A percentile compares a stretch with the other conserved stretches of the same genome.
phyloP scores from a whole-genome alignment of 2,797 vertebrate species.

The Balearica regulorum region DNA sequence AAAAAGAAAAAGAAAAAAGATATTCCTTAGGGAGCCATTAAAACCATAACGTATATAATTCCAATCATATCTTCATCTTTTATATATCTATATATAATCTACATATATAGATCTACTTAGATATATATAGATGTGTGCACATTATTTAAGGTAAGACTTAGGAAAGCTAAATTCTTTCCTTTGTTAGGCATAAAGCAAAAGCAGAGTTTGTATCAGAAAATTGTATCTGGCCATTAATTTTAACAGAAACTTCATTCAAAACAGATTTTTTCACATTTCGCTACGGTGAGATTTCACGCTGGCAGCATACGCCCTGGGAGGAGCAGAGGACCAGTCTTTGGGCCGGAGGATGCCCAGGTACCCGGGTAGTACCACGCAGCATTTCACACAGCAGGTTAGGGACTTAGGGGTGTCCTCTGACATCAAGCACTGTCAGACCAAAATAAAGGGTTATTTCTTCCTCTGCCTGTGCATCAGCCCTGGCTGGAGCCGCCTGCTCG shows the following conservation, averaged over 20 bases:
- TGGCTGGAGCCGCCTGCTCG: neutral
- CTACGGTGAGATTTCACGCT: neutral
- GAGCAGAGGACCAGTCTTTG: neutral
- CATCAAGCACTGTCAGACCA: neutral
- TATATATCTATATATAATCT: neutral
- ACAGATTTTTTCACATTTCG: neutral
- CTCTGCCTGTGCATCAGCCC: neutral
- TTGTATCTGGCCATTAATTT: neutral
- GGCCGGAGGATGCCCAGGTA: too few species aligned
- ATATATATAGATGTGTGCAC: neutral
- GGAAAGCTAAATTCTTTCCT: neutral
- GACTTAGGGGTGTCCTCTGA: neutral
- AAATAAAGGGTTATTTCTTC: neutral
- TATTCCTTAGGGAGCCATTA: neutral
- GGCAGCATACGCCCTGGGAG: neutral
- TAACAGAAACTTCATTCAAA: neutral
- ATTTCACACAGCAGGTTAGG: neutral
- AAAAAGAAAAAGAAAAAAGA: neutral
- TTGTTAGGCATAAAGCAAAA: neutral
- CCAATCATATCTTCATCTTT: neutral
- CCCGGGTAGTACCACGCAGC: too few species aligned
- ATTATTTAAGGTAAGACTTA: neutral
- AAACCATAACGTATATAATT: neutral
- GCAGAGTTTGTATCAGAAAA: neutral
- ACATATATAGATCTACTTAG: neutral